Conservation (phyloP, 2,113 vertebrate genomes). For the Cavia porcellus region DNA sequence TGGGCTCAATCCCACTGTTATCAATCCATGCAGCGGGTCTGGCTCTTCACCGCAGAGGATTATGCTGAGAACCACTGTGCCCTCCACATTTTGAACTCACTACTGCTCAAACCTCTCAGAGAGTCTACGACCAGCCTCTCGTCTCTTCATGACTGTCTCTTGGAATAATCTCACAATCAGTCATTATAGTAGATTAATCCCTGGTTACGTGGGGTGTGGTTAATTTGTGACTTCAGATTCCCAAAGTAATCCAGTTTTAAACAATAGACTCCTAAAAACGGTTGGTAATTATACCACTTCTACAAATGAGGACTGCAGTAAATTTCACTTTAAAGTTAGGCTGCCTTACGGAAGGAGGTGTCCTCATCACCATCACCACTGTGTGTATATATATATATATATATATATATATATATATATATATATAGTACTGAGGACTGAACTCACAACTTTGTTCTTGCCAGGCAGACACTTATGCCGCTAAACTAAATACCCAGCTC, state of each 20-base stretch:
- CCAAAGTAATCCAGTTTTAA: not conserved
- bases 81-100: not conserved
- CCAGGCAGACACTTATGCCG: too few species aligned
- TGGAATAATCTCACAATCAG: not conserved
- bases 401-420: too few species aligned
- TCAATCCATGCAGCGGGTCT: not conserved
- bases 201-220: not conserved
- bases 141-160: not conserved
- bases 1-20: not conserved
- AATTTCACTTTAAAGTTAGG: not conserved
- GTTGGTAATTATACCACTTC: not conserved
- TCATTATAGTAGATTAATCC: not conserved
- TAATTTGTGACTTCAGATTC: not conserved
- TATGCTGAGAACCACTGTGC: not conserved
- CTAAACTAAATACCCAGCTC: too few species aligned
- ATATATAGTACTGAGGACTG: too few species aligned
- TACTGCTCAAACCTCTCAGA: not conserved
- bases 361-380: not conserved
- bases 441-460: too few species aligned
- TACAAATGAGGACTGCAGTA: not conserved
- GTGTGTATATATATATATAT: too few species aligned
- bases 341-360: not conserved
- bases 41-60: not conserved
- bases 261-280: not conserved
- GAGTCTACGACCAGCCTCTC: not conserved